A percentile compares a stretch with the other conserved stretches of the same genome.
Conservation (phyloP, 2,113 vertebrate species). For the Hippocampus mohnikei region DNA sequence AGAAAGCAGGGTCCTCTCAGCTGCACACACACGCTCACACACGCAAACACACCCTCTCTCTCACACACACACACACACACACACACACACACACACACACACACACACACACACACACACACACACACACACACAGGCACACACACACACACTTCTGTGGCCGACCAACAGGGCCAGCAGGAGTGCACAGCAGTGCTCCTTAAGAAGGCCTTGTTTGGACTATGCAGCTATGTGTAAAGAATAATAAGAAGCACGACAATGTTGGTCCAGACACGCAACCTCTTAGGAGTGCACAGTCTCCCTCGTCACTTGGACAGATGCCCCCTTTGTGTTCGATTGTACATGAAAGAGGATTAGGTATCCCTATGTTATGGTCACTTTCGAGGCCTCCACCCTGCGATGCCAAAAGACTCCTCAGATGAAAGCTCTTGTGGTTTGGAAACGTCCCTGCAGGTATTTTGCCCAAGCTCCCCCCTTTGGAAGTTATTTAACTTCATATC, state of each 20-base stretch:
- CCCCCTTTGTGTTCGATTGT: constrained; percentile 55
- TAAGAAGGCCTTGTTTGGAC: constrained; percentile 76
- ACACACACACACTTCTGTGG: constrained; percentile 27
- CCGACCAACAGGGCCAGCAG: constrained; percentile 61
- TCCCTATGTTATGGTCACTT: constrained; percentile 65
- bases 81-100: constrained; percentile 37
- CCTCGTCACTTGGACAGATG: constrained; percentile 55
- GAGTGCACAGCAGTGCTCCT: constrained; percentile 64
- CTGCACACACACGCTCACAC: constrained; percentile 42
- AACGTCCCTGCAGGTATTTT: constrained; percentile 67
- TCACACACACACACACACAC: constrained; percentile 37
- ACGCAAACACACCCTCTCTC: constrained; percentile 30
- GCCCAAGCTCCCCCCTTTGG: constrained; percentile 36
- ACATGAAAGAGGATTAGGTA: constrained; percentile 73
- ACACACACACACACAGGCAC: constrained; percentile 36
- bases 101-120: constrained; percentile 30
- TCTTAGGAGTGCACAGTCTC: constrained; percentile 67
- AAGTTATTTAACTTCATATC: constrained; percentile 37
- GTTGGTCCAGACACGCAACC: constrained; percentile 68
- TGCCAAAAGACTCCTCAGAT: constrained; percentile 57
- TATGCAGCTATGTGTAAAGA: constrained; percentile 71
- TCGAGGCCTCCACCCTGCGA: constrained; percentile 45
- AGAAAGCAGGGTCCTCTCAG: constrained; percentile 66
- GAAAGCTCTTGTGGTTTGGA: constrained; percentile 50
- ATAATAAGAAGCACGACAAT: constrained; percentile 69